These are phyloP conservation scores for Mormyrops boulengeri DNA, from an alignment of 2,797 vertebrate species.

Conservation along the genomic window DNA sequence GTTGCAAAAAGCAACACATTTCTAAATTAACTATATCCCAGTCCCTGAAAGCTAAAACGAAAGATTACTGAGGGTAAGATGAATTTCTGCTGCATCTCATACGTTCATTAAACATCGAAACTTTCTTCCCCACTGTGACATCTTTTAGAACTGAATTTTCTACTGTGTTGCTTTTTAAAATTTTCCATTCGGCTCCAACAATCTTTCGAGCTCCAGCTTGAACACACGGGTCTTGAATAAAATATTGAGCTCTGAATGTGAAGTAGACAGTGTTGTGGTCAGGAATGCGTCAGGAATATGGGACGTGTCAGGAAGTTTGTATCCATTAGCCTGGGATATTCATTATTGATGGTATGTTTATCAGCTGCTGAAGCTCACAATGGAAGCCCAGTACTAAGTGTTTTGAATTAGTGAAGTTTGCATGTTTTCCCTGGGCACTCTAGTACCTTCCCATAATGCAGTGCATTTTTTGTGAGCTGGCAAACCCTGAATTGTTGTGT, in stretches of 20 bases:
- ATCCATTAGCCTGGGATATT: not conserved
- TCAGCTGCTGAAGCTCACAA: not conserved
- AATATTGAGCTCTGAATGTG: not conserved
- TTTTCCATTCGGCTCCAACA: not conserved
- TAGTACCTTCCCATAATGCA: not conserved
- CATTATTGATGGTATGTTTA: not conserved
- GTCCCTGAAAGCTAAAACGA: not conserved
- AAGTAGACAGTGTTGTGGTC: not conserved
- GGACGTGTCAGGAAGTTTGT: not conserved
- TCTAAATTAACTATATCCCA: not conserved
- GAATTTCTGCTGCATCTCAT: not conserved
- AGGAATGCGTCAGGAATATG: not conserved
- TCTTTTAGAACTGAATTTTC: not conserved
- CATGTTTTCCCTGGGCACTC: not conserved
- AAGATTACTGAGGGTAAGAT: not conserved
- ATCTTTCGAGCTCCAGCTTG: not conserved
- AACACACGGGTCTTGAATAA: not conserved
- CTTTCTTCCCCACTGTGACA: not conserved
- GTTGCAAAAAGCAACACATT: not conserved
- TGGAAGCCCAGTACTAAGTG: not conserved
- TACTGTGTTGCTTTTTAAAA: not conserved
- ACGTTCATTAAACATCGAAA: not conserved
- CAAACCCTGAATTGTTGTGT: not conserved
- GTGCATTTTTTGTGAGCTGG: not conserved
- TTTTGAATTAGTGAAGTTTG: not conserved